These are phyloP conservation scores for Eueides isabella DNA, from an alignment of 1,140 invertebrate species.

Conservation along the genomic window DNA sequence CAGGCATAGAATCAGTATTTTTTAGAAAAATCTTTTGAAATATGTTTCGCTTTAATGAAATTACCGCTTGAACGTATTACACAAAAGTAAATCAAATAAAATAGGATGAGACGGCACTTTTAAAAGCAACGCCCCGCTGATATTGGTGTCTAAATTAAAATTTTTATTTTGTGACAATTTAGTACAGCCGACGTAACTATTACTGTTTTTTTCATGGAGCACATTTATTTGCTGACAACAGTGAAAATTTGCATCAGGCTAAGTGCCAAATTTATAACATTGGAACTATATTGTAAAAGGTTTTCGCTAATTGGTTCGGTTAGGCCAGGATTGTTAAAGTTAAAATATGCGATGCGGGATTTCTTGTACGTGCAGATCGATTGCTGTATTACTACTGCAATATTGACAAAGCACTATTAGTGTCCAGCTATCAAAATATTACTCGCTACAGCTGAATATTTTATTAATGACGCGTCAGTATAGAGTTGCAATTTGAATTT, in stretches of 20 bases:
- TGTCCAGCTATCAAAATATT: not conserved
- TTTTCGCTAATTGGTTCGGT: slow-evolving; percentile 78
- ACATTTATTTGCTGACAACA: slow-evolving; percentile 76
- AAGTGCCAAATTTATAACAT: slow-evolving; percentile 81
- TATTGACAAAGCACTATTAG: slow-evolving; percentile 38
- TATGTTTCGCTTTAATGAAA: not conserved
- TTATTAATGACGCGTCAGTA: not conserved
- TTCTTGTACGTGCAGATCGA: slow-evolving; percentile 77
- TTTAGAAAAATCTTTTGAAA: not conserved
- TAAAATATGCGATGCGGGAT: slow-evolving; percentile 79
- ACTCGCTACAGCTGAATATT: not conserved
- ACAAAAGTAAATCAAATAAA: slow-evolving; percentile 24
- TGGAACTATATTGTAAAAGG: slow-evolving; percentile 67
- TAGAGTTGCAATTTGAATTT: slow-evolving; percentile 1
- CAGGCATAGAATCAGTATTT: not conserved
- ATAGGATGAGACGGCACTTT: slow-evolving; percentile 20
- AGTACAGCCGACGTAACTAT: slow-evolving; percentile 63
- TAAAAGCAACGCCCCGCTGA: slow-evolving; percentile 4
- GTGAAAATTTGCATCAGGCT: slow-evolving; percentile 78
- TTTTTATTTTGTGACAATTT: slow-evolving; percentile 51
- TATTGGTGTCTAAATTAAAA: slow-evolving; percentile 28
- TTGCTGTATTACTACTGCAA: slow-evolving; percentile 65
- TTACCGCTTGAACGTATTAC: slow-evolving; percentile 10
- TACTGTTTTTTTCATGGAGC: slow-evolving; percentile 50
- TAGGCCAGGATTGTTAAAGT: slow-evolving; percentile 79